These are phyloP conservation scores for Caenorhabditis angaria DNA, from an alignment of 2,888 invertebrate genomes.

Conservation along the genomic window DNA sequence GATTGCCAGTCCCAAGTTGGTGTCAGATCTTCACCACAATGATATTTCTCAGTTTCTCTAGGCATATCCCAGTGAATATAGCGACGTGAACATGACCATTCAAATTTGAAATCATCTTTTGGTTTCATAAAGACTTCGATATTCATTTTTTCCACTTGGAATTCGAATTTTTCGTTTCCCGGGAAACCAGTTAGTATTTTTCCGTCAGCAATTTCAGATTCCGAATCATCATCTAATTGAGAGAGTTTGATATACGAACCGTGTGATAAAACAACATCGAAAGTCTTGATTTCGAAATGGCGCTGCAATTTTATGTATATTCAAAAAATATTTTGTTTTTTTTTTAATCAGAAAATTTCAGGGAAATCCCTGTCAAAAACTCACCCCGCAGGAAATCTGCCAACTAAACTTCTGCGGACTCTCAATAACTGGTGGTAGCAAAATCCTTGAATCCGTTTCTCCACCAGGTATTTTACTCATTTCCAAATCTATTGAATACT, in stretches of 20 bases:
- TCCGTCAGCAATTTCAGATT: background rate
- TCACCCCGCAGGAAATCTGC: background rate
- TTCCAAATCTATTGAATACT: background rate
- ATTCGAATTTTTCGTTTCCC: background rate
- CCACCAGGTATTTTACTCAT: background rate
- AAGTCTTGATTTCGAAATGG: background rate
- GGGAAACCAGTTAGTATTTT: background rate
- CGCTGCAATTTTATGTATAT: background rate
- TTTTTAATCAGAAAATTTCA: no score
- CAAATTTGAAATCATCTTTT: background rate
- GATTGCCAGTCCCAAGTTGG: constrained; percentile 55
- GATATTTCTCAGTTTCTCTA: constrained; percentile 17
- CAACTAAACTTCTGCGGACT: background rate
- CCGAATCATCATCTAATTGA: background rate
- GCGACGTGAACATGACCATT: background rate
- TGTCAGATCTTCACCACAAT: constrained; percentile 54
- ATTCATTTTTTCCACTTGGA: background rate
- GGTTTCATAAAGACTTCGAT: background rate
- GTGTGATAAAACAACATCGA: background rate
- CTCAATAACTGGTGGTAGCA: background rate
- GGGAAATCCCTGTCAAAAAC: no score
- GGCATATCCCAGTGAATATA: background rate
- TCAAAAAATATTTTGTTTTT: no score
- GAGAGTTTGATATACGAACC: background rate
- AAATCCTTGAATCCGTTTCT: background rate